Evolutionary conservation across 2,797 vertebrate genomes (phyloP).

Genomic region (Dicrostonyx torquatus): DNA sequence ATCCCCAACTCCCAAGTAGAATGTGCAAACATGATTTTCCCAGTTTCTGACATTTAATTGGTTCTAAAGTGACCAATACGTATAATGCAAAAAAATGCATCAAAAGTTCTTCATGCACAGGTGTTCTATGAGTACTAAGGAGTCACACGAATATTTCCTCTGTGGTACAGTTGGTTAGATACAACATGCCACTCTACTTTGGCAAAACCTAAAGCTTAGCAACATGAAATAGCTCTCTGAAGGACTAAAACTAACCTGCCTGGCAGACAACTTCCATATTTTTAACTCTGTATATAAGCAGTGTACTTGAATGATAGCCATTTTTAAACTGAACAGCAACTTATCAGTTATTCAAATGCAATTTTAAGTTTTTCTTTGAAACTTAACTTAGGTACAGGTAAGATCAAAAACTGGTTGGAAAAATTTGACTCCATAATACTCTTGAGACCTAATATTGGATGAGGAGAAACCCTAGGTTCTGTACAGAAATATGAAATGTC

Average conservation of each 20-base stretch:
- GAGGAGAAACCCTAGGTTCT: background rate
- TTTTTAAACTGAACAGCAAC: background rate
- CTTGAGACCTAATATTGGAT: background rate
- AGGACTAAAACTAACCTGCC: background rate
- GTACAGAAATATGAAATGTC: background rate
- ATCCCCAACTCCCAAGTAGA: background rate
- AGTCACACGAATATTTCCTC: background rate
- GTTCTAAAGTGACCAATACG: background rate
- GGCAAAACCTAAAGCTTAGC: background rate
- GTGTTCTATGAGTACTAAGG: background rate
- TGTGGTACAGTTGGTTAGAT: background rate
- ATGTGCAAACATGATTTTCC: background rate
- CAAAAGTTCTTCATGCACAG: background rate
- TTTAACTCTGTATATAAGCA: background rate
- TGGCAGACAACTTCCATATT: background rate
- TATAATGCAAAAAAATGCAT: background rate
- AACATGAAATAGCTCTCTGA: background rate
- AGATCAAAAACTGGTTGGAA: background rate
- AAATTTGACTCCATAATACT: background rate
- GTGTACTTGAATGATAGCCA: background rate
- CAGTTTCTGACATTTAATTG: background rate
- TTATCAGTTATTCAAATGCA: background rate
- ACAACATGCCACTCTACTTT: background rate
- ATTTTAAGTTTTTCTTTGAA: background rate
- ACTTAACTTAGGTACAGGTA: background rate